Evolutionary conservation across 2,888 invertebrate species (phyloP), one percentile per base, ranked within the genome.

Genomic region (Stomorhina lunata): DNA sequence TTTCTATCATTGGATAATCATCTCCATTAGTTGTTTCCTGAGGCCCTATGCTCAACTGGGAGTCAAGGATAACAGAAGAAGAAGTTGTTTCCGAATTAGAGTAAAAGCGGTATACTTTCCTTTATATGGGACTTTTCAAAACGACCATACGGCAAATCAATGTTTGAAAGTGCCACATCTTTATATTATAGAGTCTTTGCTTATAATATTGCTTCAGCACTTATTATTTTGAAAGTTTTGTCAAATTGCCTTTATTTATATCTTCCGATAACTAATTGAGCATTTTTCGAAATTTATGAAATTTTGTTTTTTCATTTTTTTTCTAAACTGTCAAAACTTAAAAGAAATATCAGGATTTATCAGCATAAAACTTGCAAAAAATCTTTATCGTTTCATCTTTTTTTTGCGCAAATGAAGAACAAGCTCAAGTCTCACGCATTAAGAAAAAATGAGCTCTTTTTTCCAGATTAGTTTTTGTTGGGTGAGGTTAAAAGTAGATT

Each of bases 161-260:
- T n/a, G n/a, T n/a, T n/a, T n/a, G n/a, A n/a, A n/a, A n/a, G n/a
- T n/a, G n/a, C n/a, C n/a, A n/a, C n/a, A n/a, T n/a, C n/a, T n/a
- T n/a, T n/a, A n/a, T n/a, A n/a, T n/a, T n/a, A n/a, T n/a, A n/a
- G n/a, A n/a, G n/a, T n/a, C n/a, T n/a, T n/a, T 55, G 32, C 29
- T 73, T 73, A 50, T 73, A n/a, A n/a, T 61, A 50, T 22, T 22
- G 15, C 25, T 43, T 45, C 32, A 5, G 12, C 22, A n/a, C 20
- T 57, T 15, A n/a, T 50, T 50, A 10, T 15, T 37, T 15, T 63
- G 6, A 17, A 22, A 22, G 43, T 53, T 57, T 57, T 78, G 63
- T 71, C 55, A 78, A 22, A 71, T 71, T 34, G 34, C 15, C 63
- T 71, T 65, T 71, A 71, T 55, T 65, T 78, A 45, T 65, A 59